Evolutionary conservation across 2,797 vertebrate genomes (phyloP), one percentile per base, ranked within the genome.

Genomic region (Numenius phaeopus): DNA sequence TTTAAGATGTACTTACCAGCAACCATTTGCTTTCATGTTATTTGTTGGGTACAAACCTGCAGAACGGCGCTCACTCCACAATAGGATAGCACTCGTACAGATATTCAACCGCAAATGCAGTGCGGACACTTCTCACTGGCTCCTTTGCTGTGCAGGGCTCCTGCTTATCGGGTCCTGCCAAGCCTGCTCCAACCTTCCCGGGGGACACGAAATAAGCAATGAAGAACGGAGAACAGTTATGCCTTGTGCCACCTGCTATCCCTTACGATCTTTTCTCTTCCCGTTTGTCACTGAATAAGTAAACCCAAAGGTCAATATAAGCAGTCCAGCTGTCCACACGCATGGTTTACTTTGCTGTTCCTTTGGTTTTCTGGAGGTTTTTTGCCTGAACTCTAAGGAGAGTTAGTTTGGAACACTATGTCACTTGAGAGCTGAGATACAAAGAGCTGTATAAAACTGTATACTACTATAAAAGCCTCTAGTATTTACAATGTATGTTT

Each of bases 391-490:
- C 21, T 89, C 59, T 54, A 58, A 32, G 55, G 24, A 42, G 8
- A 3, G 17, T 92, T 97, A 92, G 73, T 83, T 94, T 97, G 89
- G 92, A 95, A 86, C 42, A 81, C 86, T 83, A 44, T 3, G 1
- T 59, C 90, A 93, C 89, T 95, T 94, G 83, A 97, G 95, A 96
- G 93, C 40, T 96, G 72, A 97, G 94, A 97, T 89, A 69, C 40
- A 95, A 94, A 85, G 44, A 97, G 86, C 37, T 40, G 4, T 59
- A 93, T 58, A 50, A 95, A 94, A 93, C 79, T 46, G 6, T 55
- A 4, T 54, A 14, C 37, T 50, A 55, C 26, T 73, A 46, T 37
- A 82, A 89, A 73, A 50, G 66, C 23, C 37, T 37, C 30, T 50
- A 90, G 47, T 80, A 89, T 69, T 78, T 86, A 71, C 17, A 50